These are phyloP conservation scores for Pseudeuparius sepicola DNA, from an alignment of 2,888 invertebrate species.

Conservation along the genomic window DNA sequence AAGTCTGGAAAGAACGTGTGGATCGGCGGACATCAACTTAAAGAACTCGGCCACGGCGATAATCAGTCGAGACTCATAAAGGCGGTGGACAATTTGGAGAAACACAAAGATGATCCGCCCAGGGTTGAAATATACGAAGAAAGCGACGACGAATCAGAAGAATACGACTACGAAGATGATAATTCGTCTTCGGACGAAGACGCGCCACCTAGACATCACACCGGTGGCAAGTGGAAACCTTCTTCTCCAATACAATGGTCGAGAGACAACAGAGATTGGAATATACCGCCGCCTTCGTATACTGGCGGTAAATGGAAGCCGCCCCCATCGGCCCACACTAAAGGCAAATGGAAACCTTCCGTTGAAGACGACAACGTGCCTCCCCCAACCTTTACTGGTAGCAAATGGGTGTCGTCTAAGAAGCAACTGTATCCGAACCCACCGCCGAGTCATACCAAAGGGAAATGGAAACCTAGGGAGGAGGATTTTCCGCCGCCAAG, in stretches of 20 bases:
- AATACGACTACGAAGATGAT: constrained; percentile 28
- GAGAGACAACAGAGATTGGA: constrained; percentile 42
- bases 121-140: constrained; percentile 39
- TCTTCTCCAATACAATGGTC: constrained; percentile 38
- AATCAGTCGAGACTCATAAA: constrained; percentile 54
- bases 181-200: constrained; percentile 39
- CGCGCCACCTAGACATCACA: constrained; percentile 46
- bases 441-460: constrained; percentile 61
- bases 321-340: constrained; percentile 41
- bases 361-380: constrained; percentile 21
- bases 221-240: constrained; percentile 70
- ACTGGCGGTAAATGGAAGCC: constrained; percentile 58
- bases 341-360: constrained; percentile 48
- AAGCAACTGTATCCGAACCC: constrained; percentile 17
- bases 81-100: constrained; percentile 54
- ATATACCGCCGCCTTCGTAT: constrained; percentile 44
- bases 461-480: constrained; percentile 61
- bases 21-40: constrained; percentile 50
- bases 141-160: constrained; percentile 29
- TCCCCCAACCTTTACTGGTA: constrained; percentile 39
- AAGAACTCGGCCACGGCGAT: constrained; percentile 46
- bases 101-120: constrained; percentile 43
- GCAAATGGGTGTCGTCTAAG: constrained; percentile 46
- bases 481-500: constrained; percentile 20
- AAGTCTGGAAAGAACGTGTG: constrained; percentile 48